These are phyloP conservation scores for Thereva nobilitata DNA, from an alignment of 2,888 invertebrate genomes.

Conservation along the genomic window DNA sequence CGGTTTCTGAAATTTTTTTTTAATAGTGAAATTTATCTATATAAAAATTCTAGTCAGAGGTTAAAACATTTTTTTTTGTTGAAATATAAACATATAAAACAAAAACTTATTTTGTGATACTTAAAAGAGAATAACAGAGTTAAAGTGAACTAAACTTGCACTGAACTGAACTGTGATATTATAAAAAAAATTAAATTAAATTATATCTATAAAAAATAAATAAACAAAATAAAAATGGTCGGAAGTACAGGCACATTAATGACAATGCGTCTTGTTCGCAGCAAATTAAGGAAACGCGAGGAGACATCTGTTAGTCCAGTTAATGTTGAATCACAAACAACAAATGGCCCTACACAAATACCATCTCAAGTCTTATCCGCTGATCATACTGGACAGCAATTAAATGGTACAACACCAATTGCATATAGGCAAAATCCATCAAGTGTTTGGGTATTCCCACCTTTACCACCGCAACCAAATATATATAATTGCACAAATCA, in stretches of 20 bases:
- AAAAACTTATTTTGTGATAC: conserved; percentile 5
- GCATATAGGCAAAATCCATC: conserved; percentile 69
- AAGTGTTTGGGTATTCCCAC: conserved; percentile 79
- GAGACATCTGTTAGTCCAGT: conserved; percentile 74
- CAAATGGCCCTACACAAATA: conserved; percentile 53
- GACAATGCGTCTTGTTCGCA: conserved; percentile 89
- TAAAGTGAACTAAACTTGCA: conserved; percentile 32
- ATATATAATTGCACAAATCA: conserved; percentile 65
- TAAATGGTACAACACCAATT: conserved; percentile 57
- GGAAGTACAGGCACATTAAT: conserved; percentile 85
- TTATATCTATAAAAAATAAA: conserved; percentile 36
- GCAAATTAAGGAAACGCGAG: conserved; percentile 85
- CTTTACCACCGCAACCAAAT: conserved; percentile 77
- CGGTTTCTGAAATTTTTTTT: conserved; percentile 18
- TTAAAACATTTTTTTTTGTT: neutral
- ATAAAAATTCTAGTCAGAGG: conserved; percentile 25
- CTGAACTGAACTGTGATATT: conserved; percentile 48
- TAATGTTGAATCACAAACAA: conserved; percentile 64
- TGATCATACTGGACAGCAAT: conserved; percentile 40
- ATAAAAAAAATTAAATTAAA: conserved; percentile 36
- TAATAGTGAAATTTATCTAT: conserved; percentile 18
- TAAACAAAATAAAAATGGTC: conserved; percentile 64
- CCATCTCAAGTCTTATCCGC: conserved; percentile 45
- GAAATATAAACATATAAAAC: neutral
- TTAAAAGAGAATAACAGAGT: neutral